Conservation (phyloP, 2,113 vertebrate genomes). For the Sardina pilchardus region DNA sequence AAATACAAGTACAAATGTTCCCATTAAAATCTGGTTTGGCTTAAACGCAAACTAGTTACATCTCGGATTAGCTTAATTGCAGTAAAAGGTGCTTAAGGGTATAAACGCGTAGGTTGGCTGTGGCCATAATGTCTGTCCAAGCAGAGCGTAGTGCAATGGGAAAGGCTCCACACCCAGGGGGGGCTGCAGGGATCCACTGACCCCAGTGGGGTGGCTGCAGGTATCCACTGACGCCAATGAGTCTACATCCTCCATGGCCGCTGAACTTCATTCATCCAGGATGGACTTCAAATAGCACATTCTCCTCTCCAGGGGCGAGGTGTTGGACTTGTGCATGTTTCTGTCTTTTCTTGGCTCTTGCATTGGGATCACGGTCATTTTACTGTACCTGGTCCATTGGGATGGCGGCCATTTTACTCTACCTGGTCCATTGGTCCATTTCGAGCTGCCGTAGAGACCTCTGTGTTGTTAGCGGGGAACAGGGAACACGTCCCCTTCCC, state of each 20-base stretch:
- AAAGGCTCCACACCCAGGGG: not conserved
- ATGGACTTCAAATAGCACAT: not conserved
- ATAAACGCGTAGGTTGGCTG: not conserved
- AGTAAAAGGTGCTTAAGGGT: slow-evolving; percentile 12
- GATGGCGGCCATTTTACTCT: not conserved
- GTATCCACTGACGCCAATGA: not conserved
- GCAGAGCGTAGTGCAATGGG: slow-evolving; percentile 6
- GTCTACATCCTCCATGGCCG: not conserved
- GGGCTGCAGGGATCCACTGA: not conserved
- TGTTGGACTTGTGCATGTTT: not conserved
- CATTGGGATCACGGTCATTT: not conserved
- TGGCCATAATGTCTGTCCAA: not conserved
- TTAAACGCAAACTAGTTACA: slow-evolving; percentile 5
- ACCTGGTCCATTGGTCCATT: not conserved
- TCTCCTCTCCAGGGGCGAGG: not conserved
- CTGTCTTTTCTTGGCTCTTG: not conserved
- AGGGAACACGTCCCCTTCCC: not conserved
- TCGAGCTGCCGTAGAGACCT: not conserved
- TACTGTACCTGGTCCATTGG: not conserved
- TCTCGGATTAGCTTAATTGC: slow-evolving; percentile 7
- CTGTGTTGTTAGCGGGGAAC: not conserved
- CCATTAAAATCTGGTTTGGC: slow-evolving; percentile 16
- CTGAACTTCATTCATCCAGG: not conserved
- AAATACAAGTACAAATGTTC: slow-evolving; percentile 17
- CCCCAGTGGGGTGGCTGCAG: not conserved